A percentile compares a stretch with the other conserved stretches of the same genome.
These are phyloP conservation scores for Oceanodroma tethys DNA, from an alignment of 2,113 vertebrate species.

Conservation along the genomic window DNA sequence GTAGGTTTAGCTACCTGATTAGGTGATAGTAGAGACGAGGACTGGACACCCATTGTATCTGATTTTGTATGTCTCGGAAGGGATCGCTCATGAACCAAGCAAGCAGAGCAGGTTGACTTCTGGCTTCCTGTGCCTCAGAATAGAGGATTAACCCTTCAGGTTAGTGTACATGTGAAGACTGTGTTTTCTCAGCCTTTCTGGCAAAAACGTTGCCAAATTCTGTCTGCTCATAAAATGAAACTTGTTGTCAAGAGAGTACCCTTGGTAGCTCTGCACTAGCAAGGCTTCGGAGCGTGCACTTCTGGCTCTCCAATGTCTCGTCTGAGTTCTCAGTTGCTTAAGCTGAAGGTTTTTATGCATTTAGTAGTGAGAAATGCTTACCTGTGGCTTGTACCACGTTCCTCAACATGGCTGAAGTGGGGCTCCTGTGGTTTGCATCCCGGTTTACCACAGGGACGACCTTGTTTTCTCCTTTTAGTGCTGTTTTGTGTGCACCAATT, in stretches of 20 bases:
- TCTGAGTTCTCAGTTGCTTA: background rate
- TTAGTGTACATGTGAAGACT: background rate
- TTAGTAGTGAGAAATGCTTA: background rate
- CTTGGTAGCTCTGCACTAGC: background rate
- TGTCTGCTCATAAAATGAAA: background rate
- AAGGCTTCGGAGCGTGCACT: rapidly evolving
- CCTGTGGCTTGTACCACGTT: rapidly evolving
- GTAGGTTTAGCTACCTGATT: background rate
- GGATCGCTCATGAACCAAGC: background rate
- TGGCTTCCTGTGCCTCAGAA: background rate
- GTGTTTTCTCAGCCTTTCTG: background rate
- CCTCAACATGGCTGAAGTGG: background rate
- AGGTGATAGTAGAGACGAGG: background rate
- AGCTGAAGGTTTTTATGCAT: background rate
- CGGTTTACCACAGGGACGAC: background rate
- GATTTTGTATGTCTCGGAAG: background rate
- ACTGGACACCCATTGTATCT: background rate
- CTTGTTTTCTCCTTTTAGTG: background rate
- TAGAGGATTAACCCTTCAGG: background rate
- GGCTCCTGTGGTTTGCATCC: background rate
- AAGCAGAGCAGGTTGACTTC: background rate
- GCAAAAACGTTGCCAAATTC: background rate
- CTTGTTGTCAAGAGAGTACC: background rate
- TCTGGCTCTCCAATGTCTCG: background rate
- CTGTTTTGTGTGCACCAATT: background rate